These are phyloP conservation scores for Lagorchestes hirsutus DNA, from an alignment of 2,797 vertebrate species.

Conservation along the genomic window DNA sequence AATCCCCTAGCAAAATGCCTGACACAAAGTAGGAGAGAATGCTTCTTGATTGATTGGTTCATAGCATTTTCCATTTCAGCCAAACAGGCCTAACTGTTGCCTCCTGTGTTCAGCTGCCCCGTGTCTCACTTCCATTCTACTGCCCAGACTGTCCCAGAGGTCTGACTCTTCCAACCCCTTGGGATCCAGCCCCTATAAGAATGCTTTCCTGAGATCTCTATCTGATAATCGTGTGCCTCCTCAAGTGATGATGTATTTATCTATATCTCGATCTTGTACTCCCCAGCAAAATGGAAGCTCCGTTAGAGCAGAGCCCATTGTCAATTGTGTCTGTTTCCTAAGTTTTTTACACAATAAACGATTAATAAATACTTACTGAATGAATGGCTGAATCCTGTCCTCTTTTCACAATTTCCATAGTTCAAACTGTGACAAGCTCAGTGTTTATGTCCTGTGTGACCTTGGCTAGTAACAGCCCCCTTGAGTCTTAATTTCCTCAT, in stretches of 20 bases:
- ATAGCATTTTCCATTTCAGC: neutral
- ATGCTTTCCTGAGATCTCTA: neutral
- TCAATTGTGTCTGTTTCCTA: neutral
- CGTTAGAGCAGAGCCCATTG: too few relatives aligned
- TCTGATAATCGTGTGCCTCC: neutral
- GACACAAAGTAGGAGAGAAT: neutral
- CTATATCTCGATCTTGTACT: too few relatives aligned
- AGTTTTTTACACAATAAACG: neutral
- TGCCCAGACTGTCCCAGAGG: too few relatives aligned
- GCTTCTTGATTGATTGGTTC: neutral
- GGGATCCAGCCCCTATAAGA: neutral
- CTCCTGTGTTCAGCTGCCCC: too few relatives aligned
- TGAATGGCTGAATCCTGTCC: neutral
- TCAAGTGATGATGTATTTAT: neutral
- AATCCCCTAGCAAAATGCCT: neutral
- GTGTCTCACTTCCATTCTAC: neutral
- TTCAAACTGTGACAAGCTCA: neutral
- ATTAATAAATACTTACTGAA: neutral
- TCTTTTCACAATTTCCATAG: neutral
- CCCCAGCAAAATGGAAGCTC: too few relatives aligned
- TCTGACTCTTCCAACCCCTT: neutral
- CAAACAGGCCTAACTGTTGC: neutral
- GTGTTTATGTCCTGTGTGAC: neutral
- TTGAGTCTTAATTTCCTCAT: neutral
- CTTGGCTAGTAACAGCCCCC: neutral